Conservation (phyloP, 2,113 vertebrate genomes). For the Uropsilus gracilis region DNA sequence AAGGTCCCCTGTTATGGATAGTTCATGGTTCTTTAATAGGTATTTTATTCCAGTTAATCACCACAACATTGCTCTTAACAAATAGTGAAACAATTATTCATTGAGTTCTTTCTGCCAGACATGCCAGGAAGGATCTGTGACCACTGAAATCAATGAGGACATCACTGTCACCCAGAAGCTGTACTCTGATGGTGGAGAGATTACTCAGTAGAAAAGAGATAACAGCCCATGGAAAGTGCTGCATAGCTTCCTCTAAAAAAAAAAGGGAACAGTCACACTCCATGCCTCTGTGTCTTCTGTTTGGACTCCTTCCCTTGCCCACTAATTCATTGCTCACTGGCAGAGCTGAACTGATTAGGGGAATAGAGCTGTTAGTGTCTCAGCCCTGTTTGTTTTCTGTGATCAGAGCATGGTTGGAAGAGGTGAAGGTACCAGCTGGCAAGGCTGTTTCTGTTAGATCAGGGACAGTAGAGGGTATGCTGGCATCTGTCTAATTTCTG, state of each 20-base stretch:
- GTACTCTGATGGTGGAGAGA: background rate
- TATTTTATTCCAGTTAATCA: background rate
- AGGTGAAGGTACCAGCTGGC: slow-evolving; percentile 31
- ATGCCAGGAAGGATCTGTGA: background rate
- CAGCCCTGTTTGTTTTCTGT: slow-evolving; percentile 17
- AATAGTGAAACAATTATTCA: background rate
- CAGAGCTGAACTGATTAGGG: background rate
- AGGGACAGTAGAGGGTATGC: background rate
- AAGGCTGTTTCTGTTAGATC: background rate
- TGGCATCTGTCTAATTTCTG: slow-evolving; percentile 36
- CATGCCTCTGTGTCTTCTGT: background rate
- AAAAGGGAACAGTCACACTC: background rate
- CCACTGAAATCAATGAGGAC: background rate
- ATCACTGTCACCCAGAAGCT: background rate
- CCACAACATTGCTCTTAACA: background rate
- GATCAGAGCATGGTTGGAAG: background rate
- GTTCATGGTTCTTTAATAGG: background rate
- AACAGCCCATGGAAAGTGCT: background rate
- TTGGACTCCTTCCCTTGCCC: background rate
- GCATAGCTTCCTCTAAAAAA: background rate
- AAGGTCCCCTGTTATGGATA: background rate
- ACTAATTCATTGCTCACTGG: background rate
- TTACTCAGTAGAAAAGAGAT: background rate
- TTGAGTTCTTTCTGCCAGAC: background rate
- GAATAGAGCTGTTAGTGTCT: background rate